Percentiles rank a stretch among this genome's conserved stretches.
phyloP scores from a whole-genome alignment of 2,113 vertebrate species.

The Stegastes partitus region DNA sequence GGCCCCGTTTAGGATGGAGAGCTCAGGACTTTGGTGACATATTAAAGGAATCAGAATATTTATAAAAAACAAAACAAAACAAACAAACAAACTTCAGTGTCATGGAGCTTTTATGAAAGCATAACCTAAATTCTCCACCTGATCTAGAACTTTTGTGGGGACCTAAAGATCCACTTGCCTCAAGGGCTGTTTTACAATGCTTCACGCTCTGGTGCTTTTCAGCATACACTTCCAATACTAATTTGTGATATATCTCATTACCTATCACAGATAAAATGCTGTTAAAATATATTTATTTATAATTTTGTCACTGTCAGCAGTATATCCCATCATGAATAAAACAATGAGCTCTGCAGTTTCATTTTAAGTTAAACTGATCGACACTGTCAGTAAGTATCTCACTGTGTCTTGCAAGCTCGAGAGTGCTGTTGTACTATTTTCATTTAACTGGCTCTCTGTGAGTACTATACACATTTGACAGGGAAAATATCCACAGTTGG shows the following conservation, averaged over 20 bases:
- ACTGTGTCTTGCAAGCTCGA: neutral
- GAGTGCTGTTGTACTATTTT: neutral
- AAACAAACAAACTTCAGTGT: constrained; percentile 27
- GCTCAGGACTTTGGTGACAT: constrained; percentile 49
- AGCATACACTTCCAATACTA: neutral
- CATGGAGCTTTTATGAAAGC: constrained; percentile 24
- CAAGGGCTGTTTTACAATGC: neutral
- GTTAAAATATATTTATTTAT: neutral
- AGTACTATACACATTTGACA: neutral
- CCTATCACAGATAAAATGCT: neutral
- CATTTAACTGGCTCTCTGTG: neutral
- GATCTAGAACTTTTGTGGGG: neutral
- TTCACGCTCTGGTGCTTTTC: neutral
- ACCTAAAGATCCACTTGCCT: neutral
- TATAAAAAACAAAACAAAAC: no score
- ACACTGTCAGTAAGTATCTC: neutral
- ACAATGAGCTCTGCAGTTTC: neutral
- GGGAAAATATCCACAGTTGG: neutral
- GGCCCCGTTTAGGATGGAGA: constrained; percentile 42
- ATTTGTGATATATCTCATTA: constrained; percentile 5
- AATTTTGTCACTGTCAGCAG: constrained; percentile 17
- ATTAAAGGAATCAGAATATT: constrained; percentile 39
- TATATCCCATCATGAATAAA: constrained; percentile 29
- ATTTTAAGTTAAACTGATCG: neutral
- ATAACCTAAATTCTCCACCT: neutral